Conservation (phyloP, 2,113 vertebrate species). For the Pipa parva region DNA sequence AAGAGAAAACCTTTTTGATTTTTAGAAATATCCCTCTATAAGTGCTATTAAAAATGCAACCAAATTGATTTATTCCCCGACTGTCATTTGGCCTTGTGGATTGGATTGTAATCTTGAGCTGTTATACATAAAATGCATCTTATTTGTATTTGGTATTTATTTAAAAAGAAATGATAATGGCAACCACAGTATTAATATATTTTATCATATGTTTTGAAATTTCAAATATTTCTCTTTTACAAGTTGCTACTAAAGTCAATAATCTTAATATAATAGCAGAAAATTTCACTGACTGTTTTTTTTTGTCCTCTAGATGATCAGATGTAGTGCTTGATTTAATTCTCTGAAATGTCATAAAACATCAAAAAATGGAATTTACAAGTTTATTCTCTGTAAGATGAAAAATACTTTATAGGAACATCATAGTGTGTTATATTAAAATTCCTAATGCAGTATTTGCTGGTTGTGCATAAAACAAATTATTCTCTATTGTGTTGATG, state of each 20-base stretch:
- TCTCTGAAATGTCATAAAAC: slow-evolving; percentile 68
- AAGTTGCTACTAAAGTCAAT: slow-evolving; percentile 21
- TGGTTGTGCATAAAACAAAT: slow-evolving; percentile 58
- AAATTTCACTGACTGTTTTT: slow-evolving; percentile 48
- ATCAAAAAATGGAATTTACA: slow-evolving; percentile 65
- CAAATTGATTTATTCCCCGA: no score
- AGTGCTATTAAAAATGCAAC: no score
- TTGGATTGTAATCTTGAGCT: no score
- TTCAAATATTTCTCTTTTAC: slow-evolving; percentile 5
- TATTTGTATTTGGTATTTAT: neutral
- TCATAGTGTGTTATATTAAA: slow-evolving; percentile 49
- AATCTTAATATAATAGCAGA: slow-evolving; percentile 65
- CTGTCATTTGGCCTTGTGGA: no score
- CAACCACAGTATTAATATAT: neutral
- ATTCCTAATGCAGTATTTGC: slow-evolving; percentile 65
- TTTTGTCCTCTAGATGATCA: slow-evolving; percentile 60
- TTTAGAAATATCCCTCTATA: no score
- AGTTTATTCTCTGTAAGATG: slow-evolving; percentile 60
- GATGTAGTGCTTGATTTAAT: slow-evolving; percentile 69
- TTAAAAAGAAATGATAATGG: neutral
- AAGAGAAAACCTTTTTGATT: no score
- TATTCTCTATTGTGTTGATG: no score
- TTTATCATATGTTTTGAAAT: neutral
- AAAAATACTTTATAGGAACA: slow-evolving; percentile 52
- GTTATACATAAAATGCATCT: no score